phyloP scores from a whole-genome alignment of 2,113 vertebrate genomes.

The Scomber colias region DNA sequence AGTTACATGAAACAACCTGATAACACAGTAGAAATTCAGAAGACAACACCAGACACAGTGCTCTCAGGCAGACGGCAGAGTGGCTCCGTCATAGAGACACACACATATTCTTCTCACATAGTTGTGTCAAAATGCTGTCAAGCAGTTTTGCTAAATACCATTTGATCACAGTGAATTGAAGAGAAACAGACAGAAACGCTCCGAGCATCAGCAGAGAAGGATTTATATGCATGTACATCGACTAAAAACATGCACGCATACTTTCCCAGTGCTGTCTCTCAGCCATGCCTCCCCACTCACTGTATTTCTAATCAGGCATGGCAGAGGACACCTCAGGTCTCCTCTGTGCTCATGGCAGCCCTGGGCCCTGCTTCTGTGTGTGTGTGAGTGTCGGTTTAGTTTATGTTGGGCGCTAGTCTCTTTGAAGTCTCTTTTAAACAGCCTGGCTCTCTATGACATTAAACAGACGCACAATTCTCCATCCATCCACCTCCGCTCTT shows the following conservation, averaged over 20 bases:
- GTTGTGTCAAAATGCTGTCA: constrained; percentile 57
- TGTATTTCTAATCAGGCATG: constrained; percentile 73
- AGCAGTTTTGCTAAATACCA: constrained; percentile 23
- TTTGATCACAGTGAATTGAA: constrained; percentile 46
- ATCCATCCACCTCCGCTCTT: not conserved
- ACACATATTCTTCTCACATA: constrained; percentile 36
- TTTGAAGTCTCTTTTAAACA: constrained; percentile 73
- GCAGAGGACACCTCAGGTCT: constrained; percentile 71
- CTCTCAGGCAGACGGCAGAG: constrained; percentile 27
- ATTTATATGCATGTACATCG: constrained; percentile 43
- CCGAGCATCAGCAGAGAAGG: constrained; percentile 20
- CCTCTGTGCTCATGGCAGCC: constrained; percentile 41
- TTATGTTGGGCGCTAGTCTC: constrained; percentile 54
- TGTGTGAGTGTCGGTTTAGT: constrained; percentile 62
- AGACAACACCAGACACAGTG: constrained; percentile 7
- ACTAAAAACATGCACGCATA: constrained; percentile 22
- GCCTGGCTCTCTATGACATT: constrained; percentile 48
- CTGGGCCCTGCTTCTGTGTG: constrained; percentile 33
- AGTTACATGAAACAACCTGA: constrained; percentile 28
- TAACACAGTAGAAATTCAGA: constrained; percentile 20
- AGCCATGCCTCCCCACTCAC: constrained; percentile 24
- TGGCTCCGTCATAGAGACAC: constrained; percentile 23
- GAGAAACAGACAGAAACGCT: constrained; percentile 42
- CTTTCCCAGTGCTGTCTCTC: constrained; percentile 26
- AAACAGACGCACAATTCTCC: constrained; percentile 57